phyloP scores from a whole-genome alignment of 2,888 invertebrate genomes.

The Amblyteles armatorius region DNA sequence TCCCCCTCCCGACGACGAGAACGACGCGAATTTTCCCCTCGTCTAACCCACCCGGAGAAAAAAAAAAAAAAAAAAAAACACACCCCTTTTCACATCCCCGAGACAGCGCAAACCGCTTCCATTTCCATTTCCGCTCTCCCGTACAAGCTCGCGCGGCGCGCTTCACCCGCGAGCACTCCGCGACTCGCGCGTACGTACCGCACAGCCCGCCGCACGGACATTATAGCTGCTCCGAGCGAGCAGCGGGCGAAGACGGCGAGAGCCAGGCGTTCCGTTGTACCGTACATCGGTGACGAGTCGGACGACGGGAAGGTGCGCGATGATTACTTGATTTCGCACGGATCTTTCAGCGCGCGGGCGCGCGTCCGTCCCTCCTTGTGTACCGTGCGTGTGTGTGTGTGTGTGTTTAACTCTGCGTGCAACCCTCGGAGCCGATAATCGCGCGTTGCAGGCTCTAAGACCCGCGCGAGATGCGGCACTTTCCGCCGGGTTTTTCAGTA shows the following conservation, averaged over 20 bases:
- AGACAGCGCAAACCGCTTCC: conserved; percentile 37
- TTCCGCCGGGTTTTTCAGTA: background rate
- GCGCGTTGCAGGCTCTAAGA: background rate
- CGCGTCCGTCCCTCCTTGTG: background rate
- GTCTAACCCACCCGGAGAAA: background rate
- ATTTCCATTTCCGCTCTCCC: conserved; percentile 36
- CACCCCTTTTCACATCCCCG: conserved; percentile 23
- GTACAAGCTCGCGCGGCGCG: background rate
- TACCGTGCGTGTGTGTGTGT: background rate
- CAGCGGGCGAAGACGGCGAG: conserved; percentile 3
- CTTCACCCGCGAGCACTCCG: conserved; percentile 10
- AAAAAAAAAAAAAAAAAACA: background rate
- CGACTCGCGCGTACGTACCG: conserved; percentile 18
- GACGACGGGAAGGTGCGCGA: conserved; percentile 32
- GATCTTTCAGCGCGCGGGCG: conserved; percentile 2
- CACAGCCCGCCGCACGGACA: conserved; percentile 57
- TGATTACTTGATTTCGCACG: conserved; percentile 35
- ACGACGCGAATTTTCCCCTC: conserved; percentile 11
- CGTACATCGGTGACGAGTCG: conserved; percentile 12
- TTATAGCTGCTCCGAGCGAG: conserved; percentile 9
- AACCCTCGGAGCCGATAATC: conserved; percentile 8
- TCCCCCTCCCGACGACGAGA: conserved; percentile 15
- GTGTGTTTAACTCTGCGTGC: conserved; percentile 11
- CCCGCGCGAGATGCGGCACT: background rate
- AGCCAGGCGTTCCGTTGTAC: conserved; percentile 26